Conservation (phyloP, 2,113 vertebrate species). For the Eurystomus gularis region DNA sequence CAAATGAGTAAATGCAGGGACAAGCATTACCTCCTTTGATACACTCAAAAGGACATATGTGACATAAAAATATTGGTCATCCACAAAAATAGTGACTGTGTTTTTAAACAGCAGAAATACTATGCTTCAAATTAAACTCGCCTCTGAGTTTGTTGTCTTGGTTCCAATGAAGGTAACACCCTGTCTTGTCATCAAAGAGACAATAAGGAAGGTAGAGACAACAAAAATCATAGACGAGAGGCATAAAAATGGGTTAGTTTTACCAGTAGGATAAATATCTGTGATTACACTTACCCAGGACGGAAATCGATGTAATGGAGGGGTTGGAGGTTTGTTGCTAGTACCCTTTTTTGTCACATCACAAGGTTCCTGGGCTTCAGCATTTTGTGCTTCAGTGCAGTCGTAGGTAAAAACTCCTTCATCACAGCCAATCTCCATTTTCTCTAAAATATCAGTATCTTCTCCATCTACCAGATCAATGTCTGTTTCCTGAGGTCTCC, state of each 20-base stretch:
- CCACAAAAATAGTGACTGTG: background rate
- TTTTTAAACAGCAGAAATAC: background rate
- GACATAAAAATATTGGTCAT: background rate
- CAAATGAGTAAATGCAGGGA: background rate
- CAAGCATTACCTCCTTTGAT: background rate
- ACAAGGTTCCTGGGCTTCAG: constrained; percentile 44
- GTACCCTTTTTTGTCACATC: constrained; percentile 64
- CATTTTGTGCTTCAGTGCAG: constrained; percentile 41
- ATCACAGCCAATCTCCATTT: constrained; percentile 72
- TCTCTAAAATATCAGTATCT: constrained; percentile 72
- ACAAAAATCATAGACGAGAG: background rate
- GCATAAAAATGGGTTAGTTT: background rate
- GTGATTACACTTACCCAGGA: constrained; percentile 86
- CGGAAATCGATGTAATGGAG: constrained; percentile 93
- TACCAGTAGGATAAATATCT: background rate
- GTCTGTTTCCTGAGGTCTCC: constrained; percentile 87
- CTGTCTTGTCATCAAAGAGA: background rate
- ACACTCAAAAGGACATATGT: background rate
- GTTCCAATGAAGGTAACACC: background rate
- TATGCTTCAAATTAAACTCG: background rate
- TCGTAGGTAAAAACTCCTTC: constrained; percentile 71
- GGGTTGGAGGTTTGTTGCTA: constrained; percentile 88
- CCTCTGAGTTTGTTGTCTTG: background rate
- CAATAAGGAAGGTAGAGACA: background rate
- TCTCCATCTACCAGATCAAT: constrained; percentile 80